Evolutionary conservation across 2,888 invertebrate species (phyloP), one percentile per base, ranked within the genome.

Genomic region (Schizotus pectinicornis): DNA sequence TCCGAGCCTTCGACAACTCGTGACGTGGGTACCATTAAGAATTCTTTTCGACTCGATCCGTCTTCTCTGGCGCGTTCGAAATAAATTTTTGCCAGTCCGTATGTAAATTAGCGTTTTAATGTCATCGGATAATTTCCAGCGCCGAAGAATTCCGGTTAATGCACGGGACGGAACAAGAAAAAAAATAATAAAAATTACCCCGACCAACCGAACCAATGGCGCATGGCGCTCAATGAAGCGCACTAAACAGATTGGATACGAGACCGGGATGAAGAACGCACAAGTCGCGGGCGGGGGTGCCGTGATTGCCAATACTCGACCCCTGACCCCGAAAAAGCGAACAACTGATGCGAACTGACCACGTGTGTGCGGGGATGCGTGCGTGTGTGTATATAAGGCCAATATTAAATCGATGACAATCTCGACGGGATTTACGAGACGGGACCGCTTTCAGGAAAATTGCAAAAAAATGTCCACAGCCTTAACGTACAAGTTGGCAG

Each of bases 211-310:
- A 76, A 72, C 73, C 77, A 78, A 79, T 77, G 77, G 76, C 74
- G 76, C 74, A 75, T 75, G 70, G 72, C 71, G 76, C 73, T 77
- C 78, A 77, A 77, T 77, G 78, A 76, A 77, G 74, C 76, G 75
- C 68, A 69, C 66, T 77, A 76, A 77, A 77, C 75, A 77, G 77
- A 79, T 79, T 78, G 77, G 77, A 75, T 76, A 74, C 76, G 74
- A 72, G 74, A 73, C 71, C 66, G 57, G 76, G 74, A 76, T 75
- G 74, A 73, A 72, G 70, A 75, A 73, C 50, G 45, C 39, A 12
- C 7, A 69, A 65, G 62, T 58, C 60, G 61, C 65, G 57, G 59
- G 59, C 50, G 59, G 65, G n/a, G 67, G 64, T 61, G 67, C 68
- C 65, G 67, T 74, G 76, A 76, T 76, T 76, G 74, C 74, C 74